Evolutionary conservation across 2,797 vertebrate genomes (phyloP).

Genomic region (Clarias laeviceps): DNA sequence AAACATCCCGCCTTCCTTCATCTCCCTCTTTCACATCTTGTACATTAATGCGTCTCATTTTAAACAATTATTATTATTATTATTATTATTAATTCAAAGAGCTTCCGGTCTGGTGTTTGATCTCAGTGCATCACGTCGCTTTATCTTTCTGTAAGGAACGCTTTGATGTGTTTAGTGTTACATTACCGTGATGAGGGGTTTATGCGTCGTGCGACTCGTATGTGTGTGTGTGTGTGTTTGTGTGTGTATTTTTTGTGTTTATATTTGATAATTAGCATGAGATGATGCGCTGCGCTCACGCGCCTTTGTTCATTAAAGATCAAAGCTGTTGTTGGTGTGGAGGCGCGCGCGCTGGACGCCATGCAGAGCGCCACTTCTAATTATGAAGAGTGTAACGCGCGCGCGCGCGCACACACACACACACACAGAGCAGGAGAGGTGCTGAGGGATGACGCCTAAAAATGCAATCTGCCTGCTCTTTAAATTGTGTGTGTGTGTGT

Average conservation of each 20-base stretch:
- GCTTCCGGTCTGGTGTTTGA: not conserved
- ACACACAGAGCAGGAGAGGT: not conserved
- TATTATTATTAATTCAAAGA: no score
- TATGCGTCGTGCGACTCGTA: not conserved
- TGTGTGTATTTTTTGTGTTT: not conserved
- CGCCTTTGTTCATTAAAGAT: conserved; percentile 26
- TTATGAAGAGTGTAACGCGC: not conserved
- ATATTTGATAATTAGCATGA: not conserved
- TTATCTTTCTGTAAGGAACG: not conserved
- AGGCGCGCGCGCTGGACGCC: conserved; percentile 12
- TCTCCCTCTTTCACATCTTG: not conserved
- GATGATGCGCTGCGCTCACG: conserved; percentile 2
- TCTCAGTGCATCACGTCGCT: not conserved
- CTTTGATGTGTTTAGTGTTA: not conserved
- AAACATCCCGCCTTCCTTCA: not conserved
- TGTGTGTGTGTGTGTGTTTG: no score
- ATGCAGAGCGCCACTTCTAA: not conserved
- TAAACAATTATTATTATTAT: no score
- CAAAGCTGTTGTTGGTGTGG: conserved; percentile 3
- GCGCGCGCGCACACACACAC: not conserved
- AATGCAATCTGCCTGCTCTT: not conserved
- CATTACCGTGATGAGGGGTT: not conserved
- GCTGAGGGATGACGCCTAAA: not conserved
- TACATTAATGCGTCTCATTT: not conserved
- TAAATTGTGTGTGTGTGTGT: not conserved